phyloP scores from a whole-genome alignment of 1,140 invertebrate species.

The Watersipora subatra region DNA sequence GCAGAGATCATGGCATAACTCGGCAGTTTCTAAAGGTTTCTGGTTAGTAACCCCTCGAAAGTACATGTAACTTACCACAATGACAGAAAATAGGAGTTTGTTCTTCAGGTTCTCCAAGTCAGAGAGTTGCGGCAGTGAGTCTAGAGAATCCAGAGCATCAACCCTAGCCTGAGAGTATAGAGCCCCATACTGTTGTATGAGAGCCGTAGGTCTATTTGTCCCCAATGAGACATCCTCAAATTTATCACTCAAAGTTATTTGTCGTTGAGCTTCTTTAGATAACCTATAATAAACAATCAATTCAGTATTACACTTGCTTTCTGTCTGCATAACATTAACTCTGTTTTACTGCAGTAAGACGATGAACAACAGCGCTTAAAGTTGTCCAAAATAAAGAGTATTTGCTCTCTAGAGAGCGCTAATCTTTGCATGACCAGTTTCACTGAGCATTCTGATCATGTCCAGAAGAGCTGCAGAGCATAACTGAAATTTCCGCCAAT shows the following conservation, averaged over 20 bases:
- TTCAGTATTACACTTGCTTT: not conserved
- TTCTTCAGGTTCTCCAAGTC: constrained; percentile 73
- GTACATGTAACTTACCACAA: constrained; percentile 64
- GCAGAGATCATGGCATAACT: no score
- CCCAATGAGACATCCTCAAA: constrained; percentile 37
- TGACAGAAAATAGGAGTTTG: constrained; percentile 83
- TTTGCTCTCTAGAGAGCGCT: no score
- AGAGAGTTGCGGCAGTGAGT: constrained; percentile 58
- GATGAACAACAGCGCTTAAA: no score
- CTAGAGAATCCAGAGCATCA: constrained; percentile 67
- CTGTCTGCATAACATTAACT: no score
- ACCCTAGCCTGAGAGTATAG: constrained; percentile 63
- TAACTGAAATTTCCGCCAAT: no score
- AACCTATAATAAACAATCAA: constrained; percentile 23
- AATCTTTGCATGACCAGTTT: no score
- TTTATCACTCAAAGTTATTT: constrained; percentile 21
- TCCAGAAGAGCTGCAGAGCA: no score
- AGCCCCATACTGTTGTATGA: constrained; percentile 64
- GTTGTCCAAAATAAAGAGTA: no score
- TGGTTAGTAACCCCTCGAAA: no score
- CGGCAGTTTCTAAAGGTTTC: no score
- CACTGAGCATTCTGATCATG: no score
- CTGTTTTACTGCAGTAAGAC: no score
- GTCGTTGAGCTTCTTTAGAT: constrained; percentile 34
- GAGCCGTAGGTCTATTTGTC: constrained; percentile 35